phyloP scores from a whole-genome alignment of 2,113 vertebrate species.

The Onychostruthus taczanowskii region DNA sequence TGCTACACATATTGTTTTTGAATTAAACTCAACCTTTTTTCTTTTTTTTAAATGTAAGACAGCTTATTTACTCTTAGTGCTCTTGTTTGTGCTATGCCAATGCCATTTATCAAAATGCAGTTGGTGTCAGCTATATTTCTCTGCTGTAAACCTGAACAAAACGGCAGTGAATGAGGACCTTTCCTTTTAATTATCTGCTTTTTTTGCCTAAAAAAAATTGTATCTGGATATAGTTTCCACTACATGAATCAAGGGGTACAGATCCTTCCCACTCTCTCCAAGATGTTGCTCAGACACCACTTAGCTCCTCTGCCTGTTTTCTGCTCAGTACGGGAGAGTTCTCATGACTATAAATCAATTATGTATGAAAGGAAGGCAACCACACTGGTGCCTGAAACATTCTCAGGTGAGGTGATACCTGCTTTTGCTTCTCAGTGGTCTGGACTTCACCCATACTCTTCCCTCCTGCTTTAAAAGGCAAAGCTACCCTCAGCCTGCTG shows the following conservation, averaged over 20 bases:
- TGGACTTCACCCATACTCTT: not conserved
- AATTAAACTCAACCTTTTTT: not conserved
- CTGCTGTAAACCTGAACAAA: not conserved
- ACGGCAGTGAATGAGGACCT: not conserved
- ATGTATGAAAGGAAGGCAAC: not conserved
- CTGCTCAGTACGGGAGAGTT: not conserved
- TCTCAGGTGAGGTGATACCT: not conserved
- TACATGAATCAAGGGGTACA: not conserved
- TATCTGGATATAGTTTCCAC: not conserved
- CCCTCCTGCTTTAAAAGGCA: not conserved
- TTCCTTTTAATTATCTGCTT: not conserved
- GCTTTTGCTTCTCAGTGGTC: not conserved
- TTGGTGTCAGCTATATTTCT: not conserved
- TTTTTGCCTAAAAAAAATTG: not conserved
- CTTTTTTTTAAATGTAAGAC: rapidly evolving
- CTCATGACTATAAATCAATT: not conserved
- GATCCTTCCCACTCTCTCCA: not conserved
- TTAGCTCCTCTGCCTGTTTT: not conserved
- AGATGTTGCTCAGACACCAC: not conserved
- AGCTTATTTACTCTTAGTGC: not conserved
- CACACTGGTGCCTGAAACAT: not conserved
- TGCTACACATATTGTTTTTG: not conserved
- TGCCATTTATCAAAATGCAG: not conserved
- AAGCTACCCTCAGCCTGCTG: not conserved
- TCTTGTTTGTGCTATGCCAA: not conserved